These are phyloP conservation scores for Rhogogaster chlorosoma DNA, from an alignment of 2,888 invertebrate species.

Conservation along the genomic window DNA sequence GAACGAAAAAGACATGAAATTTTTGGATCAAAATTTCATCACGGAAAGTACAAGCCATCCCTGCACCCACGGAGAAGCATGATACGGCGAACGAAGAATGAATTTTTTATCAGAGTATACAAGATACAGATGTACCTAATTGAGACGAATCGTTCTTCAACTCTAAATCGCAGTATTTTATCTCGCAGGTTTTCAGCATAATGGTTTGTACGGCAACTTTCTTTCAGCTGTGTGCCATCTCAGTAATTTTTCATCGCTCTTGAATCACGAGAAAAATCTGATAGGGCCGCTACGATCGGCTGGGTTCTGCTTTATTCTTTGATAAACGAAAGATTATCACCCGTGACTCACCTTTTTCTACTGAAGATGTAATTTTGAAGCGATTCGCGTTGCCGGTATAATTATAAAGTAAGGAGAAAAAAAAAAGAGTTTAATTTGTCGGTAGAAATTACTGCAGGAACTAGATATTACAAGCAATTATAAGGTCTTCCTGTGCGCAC, in stretches of 20 bases:
- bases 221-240: background rate
- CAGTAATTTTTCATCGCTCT: background rate
- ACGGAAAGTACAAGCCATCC: background rate
- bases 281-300: background rate
- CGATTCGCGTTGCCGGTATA: background rate
- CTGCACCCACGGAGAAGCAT: background rate
- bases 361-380: background rate
- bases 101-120: background rate
- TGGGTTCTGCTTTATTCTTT: no score
- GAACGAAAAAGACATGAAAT: background rate
- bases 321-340: no score
- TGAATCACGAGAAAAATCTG: background rate
- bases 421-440: slow-evolving; percentile 8
- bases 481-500: slow-evolving; percentile 15
- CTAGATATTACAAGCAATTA: slow-evolving; percentile 39
- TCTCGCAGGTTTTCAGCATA: background rate
- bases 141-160: background rate
- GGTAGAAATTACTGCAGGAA: slow-evolving; percentile 19
- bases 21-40: background rate
- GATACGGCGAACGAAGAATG: background rate
- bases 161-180: background rate
- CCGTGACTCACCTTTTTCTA: background rate
- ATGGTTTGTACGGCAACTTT: background rate
- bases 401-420: background rate
- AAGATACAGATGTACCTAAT: background rate